Evolutionary conservation across 2,113 vertebrate species (phyloP), one percentile per base, ranked within the genome.

Genomic region (Amphilophus citrinellus): DNA sequence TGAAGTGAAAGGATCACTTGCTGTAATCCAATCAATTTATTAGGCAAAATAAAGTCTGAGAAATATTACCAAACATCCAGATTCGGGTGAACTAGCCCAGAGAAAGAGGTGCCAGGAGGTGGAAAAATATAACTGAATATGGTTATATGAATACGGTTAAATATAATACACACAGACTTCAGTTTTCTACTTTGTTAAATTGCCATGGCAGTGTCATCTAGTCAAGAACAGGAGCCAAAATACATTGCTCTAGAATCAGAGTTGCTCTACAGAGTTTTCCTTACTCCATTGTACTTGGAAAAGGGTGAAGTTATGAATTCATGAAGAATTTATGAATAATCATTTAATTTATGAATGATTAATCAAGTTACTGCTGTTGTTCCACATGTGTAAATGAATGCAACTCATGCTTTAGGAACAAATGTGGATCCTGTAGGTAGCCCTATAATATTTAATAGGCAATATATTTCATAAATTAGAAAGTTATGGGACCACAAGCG

Each of bases 351-450:
- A 24, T 44, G 39, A 71, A 44, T 17, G 22, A 66, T 66, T 14
- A 66, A 50, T 71, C 18, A 71, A 50, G 42, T 71, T 30, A 50
- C 24, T 71, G 65, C 42, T 71, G 27, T 71, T 71, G 65, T 71
- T 50, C 42, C 65, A 47, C 42, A 47, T 27, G 39, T 22, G 27
- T 30, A 50, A 30, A 71, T 71, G 15, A 18, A 71, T 18, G 5
- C 42, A 68, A 68, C 22, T 50, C 7, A 3, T 3, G 18, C 50
- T 53, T 53, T 20, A 20, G 53, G 53, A 56, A 4, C 18, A 20
- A 56, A n/a, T 7, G 8, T 56, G 18, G 18, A 9, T 56, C 66
- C 44, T 71, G 42, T 30, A 71, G 66, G 17, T 50, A 24, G 44
- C 24, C 24, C 42, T 10, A 20, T 71, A 30, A 44, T 50, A 58